Conservation (phyloP, 2,888 invertebrate genomes). For the Campaea margaritaria region DNA sequence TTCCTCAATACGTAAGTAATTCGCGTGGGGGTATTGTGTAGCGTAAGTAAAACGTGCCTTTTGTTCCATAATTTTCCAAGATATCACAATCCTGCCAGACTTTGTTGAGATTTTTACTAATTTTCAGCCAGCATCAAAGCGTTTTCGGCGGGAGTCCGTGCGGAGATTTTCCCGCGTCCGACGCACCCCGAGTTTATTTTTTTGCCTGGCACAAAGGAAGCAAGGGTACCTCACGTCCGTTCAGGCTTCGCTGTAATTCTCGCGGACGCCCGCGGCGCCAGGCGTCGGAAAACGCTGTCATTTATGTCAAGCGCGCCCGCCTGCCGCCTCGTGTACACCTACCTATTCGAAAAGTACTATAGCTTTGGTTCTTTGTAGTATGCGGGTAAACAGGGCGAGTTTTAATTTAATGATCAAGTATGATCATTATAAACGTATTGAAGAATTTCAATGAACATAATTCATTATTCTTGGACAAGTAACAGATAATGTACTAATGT, state of each 20-base stretch:
- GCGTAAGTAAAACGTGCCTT: neutral
- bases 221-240: slow-evolving; percentile 18
- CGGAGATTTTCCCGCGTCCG: slow-evolving; percentile 27
- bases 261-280: slow-evolving; percentile 37
- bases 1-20: too few species aligned
- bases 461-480: too few species aligned
- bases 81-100: neutral
- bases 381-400: neutral
- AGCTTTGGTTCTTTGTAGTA: slow-evolving; percentile 11
- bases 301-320: slow-evolving; percentile 37
- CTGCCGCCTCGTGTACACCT: slow-evolving; percentile 20
- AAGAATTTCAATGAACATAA: too few species aligned
- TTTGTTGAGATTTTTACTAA: neutral
- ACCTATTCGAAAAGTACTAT: slow-evolving; percentile 26
- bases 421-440: too few species aligned
- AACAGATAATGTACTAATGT: too few species aligned
- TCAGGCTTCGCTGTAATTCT: slow-evolving; percentile 32
- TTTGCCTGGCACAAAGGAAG: slow-evolving; percentile 26
- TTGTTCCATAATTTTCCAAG: neutral
- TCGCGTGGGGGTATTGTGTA: too few species aligned
- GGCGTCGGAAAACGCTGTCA: slow-evolving; percentile 33
- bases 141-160: slow-evolving; percentile 20
- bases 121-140: slow-evolving; percentile 9
- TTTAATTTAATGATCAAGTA: too few species aligned
- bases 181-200: slow-evolving; percentile 2